These are phyloP conservation scores for Pogonognathellus flavescens DNA, from an alignment of 1,140 invertebrate species.

Conservation along the genomic window DNA sequence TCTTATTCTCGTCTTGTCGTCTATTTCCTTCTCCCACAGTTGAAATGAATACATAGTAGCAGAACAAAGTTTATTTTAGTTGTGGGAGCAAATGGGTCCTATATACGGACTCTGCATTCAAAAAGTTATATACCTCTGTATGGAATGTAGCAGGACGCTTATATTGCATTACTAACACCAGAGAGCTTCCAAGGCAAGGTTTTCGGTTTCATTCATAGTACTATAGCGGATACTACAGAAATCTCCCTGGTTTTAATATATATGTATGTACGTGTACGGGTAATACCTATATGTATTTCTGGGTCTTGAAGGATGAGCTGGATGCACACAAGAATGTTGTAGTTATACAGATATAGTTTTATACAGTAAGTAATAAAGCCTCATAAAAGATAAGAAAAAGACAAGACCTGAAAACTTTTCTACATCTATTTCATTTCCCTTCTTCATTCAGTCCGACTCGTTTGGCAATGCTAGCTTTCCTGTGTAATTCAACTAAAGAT, in stretches of 20 bases:
- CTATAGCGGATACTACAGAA: neutral
- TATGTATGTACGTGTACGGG: neutral
- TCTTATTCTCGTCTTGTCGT: neutral
- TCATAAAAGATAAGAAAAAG: constrained; percentile 48
- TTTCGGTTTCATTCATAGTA: neutral
- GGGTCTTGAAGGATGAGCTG: neutral
- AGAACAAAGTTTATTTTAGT: too few species aligned
- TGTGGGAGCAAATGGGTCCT: too few species aligned
- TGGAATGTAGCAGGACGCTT: too few species aligned
- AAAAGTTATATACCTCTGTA: too few species aligned
- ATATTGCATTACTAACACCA: too few species aligned
- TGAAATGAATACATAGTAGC: neutral
- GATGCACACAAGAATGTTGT: neutral
- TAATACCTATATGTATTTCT: neutral
- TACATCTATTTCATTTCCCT: constrained; percentile 33
- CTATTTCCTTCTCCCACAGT: neutral
- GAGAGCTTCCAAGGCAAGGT: too few species aligned
- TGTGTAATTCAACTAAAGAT: constrained; percentile 46
- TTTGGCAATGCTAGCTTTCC: constrained; percentile 20
- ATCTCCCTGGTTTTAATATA: neutral
- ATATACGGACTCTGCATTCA: too few species aligned
- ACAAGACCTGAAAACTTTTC: constrained; percentile 43
- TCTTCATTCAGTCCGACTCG: neutral
- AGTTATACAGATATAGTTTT: too few species aligned
- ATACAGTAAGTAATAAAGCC: constrained; percentile 9